A percentile compares a stretch with the other conserved stretches of the same genome.
Conservation (phyloP, 2,888 invertebrate species). For the Odontomyia ornata region DNA sequence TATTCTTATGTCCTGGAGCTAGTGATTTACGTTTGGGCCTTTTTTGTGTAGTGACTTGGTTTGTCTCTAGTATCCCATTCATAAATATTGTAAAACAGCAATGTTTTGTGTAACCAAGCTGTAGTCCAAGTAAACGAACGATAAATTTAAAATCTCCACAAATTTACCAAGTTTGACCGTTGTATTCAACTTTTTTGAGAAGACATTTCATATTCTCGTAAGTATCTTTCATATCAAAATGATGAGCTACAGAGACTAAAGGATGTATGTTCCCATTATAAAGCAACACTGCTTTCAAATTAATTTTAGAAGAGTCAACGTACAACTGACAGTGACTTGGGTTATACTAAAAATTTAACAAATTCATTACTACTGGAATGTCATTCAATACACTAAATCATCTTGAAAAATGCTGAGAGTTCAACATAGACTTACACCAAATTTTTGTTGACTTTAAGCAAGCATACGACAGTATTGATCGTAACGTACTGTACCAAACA, state of each 20-base stretch:
- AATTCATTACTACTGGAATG: slow-evolving; percentile 30
- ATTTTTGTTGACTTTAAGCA: too few species aligned
- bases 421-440: too few species aligned
- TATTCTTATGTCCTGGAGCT: slow-evolving; percentile 20
- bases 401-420: too few species aligned
- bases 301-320: slow-evolving; percentile 8
- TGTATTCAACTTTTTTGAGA: slow-evolving; percentile 1
- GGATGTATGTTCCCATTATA: background rate
- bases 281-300: background rate
- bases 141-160: slow-evolving; percentile 15
- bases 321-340: background rate
- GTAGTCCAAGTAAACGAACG: background rate
- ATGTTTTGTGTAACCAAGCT: slow-evolving; percentile 1
- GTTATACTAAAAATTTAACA: slow-evolving; percentile 38
- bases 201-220: slow-evolving; percentile 3
- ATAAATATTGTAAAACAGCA: background rate
- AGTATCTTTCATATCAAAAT: slow-evolving; percentile 23
- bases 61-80: background rate
- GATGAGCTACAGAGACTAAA: background rate
- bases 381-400: slow-evolving; percentile 35
- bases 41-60: slow-evolving; percentile 15
- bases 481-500: too few species aligned
- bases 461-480: too few species aligned
- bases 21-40: background rate
- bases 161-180: background rate